These are phyloP conservation scores for Xenotilapia caudafasciata DNA, from an alignment of 2,113 vertebrate genomes.

Conservation along the genomic window DNA sequence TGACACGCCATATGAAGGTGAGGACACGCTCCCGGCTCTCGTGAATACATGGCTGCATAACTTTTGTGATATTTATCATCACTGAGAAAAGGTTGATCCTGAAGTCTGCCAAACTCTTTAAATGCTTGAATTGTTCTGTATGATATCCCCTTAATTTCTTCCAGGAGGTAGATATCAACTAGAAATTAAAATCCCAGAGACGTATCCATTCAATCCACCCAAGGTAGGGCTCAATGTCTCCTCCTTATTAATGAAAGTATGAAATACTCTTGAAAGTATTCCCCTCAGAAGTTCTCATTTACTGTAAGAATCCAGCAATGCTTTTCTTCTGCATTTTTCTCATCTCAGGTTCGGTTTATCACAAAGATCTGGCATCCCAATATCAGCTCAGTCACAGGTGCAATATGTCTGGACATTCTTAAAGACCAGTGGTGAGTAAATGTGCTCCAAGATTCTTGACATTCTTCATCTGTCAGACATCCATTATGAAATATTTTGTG, in stretches of 20 bases:
- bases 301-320: not conserved
- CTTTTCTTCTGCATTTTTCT: not conserved
- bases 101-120: not conserved
- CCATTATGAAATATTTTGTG: not conserved
- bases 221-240: constrained; percentile 61
- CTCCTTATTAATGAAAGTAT: not conserved
- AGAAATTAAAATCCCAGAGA: constrained; percentile 83
- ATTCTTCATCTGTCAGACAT: not conserved
- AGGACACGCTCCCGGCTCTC: constrained; percentile 18
- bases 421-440: constrained; percentile 98
- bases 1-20: constrained; percentile 99
- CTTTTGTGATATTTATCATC: not conserved
- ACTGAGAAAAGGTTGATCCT: not conserved
- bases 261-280: not conserved
- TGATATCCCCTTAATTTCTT: not conserved
- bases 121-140: not conserved
- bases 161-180: constrained; percentile 77
- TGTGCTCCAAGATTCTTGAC: not conserved
- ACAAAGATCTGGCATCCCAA: constrained; percentile 99
- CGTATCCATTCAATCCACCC: constrained; percentile 80
- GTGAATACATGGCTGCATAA: not conserved
- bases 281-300: not conserved
- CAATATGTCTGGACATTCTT: constrained; percentile 99
- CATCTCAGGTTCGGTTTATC: constrained; percentile 92
- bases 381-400: constrained; percentile 98